phyloP scores from a whole-genome alignment of 53 echinoderm and acorn worm species.

The Arbacia lixula region DNA sequence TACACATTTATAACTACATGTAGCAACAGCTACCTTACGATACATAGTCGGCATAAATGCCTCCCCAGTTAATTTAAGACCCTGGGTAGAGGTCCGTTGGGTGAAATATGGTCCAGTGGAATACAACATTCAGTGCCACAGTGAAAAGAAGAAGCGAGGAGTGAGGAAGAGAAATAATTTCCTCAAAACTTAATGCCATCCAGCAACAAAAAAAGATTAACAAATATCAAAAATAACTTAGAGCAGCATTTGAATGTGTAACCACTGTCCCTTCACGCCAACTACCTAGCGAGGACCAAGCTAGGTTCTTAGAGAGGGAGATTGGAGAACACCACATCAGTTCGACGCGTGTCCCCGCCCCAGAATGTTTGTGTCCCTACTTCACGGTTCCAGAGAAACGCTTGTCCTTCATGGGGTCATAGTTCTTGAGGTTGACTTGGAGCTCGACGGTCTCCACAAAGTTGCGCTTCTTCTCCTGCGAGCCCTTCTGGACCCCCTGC shows the following conservation, averaged over 20 bases:
- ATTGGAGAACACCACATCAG: conserved; percentile 10
- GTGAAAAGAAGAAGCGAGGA: neutral
- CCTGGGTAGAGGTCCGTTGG: conserved; percentile 96
- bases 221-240: too few species aligned
- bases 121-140: conserved; percentile 6
- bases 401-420: conserved; percentile 99
- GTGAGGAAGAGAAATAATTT: too few species aligned
- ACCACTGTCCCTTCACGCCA: conserved; percentile 32
- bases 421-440: conserved; percentile 99
- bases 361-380: too few species aligned
- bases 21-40: conserved; percentile 36
- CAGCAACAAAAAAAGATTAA: too few species aligned
- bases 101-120: neutral
- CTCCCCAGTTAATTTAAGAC: conserved; percentile 99
- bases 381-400: conserved; percentile 99
- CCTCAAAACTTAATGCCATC: too few species aligned
- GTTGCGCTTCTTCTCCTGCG: conserved; percentile 74
- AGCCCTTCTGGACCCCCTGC: conserved; percentile 77
- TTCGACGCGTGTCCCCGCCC: neutral
- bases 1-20: neutral
- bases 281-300: conserved; percentile 49
- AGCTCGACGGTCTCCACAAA: conserved; percentile 97
- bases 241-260: too few species aligned
- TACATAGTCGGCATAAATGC: conserved; percentile 53
- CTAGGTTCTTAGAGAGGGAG: conserved; percentile 20